phyloP scores from a whole-genome alignment of 2,113 vertebrate species.

The Neomonachus schauinslandi region DNA sequence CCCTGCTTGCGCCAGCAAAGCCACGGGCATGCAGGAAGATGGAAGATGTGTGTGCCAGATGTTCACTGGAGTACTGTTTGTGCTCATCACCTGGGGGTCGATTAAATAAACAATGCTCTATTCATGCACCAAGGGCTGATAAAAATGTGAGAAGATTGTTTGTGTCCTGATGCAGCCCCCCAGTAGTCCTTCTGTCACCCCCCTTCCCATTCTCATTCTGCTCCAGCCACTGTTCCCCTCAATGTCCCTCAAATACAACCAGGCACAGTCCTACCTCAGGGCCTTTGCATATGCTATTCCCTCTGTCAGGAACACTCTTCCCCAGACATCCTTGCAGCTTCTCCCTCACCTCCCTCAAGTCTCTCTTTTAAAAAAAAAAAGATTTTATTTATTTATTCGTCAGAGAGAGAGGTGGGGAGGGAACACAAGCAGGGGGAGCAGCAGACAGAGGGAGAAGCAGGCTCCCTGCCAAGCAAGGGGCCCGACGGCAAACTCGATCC shows the following conservation, averaged over 20 bases:
- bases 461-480: too few relatives aligned
- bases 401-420: too few relatives aligned
- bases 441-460: too few relatives aligned
- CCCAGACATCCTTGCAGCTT: background rate
- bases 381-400: too few relatives aligned
- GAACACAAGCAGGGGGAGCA: too few relatives aligned
- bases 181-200: background rate
- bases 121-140: background rate
- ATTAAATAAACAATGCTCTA: background rate
- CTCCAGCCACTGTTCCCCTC: background rate
- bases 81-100: too few relatives aligned
- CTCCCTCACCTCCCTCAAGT: background rate
- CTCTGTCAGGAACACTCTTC: background rate
- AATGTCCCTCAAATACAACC: background rate
- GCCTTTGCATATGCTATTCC: background rate
- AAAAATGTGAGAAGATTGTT: background rate
- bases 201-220: background rate
- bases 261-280: background rate
- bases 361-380: background rate
- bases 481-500: too few relatives aligned
- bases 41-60: background rate
- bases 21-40: background rate
- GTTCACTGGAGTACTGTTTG: background rate
- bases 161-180: background rate
- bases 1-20: background rate